Percentiles rank a stretch among this genome's conserved stretches.
phyloP scores from a whole-genome alignment of 2,797 vertebrate species.

The Thaleichthys pacificus region DNA sequence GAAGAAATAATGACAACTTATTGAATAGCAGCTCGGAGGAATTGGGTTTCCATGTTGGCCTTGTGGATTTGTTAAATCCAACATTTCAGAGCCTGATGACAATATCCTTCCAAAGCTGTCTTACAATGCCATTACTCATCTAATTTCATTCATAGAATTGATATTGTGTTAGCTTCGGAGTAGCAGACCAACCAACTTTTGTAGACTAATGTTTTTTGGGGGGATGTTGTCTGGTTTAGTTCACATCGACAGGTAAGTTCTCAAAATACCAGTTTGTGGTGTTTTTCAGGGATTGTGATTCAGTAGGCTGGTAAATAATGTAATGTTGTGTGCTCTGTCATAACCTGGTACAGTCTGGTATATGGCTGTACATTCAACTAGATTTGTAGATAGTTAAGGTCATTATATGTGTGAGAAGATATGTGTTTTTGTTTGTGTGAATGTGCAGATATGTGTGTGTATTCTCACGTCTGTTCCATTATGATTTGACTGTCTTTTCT shows the following conservation, averaged over 20 bases:
- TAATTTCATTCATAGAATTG: slow-evolving; percentile 7
- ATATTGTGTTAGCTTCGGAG: slow-evolving; percentile 11
- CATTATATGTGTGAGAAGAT: not conserved
- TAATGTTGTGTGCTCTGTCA: not conserved
- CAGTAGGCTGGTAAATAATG: not conserved
- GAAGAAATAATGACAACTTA: not conserved
- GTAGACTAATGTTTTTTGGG: not conserved
- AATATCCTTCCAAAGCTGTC: not conserved
- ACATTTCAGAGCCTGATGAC: no score
- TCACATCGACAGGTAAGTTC: no score
- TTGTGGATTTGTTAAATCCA: slow-evolving; percentile 2
- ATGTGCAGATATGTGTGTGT: not conserved
- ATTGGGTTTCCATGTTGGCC: no score
- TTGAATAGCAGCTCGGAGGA: no score
- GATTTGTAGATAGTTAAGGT: not conserved
- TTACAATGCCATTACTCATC: slow-evolving; percentile 20
- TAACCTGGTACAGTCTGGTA: not conserved
- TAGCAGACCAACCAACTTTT: not conserved
- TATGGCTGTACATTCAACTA: not conserved
- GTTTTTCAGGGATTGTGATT: no score
- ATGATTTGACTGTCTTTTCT: not conserved
- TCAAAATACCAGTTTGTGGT: no score
- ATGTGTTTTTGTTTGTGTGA: slow-evolving; percentile 17
- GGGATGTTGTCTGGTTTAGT: no score
- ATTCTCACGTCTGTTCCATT: not conserved